These are phyloP conservation scores for Ostrea denselamellosa DNA, from an alignment of 1,140 invertebrate species.

Conservation along the genomic window DNA sequence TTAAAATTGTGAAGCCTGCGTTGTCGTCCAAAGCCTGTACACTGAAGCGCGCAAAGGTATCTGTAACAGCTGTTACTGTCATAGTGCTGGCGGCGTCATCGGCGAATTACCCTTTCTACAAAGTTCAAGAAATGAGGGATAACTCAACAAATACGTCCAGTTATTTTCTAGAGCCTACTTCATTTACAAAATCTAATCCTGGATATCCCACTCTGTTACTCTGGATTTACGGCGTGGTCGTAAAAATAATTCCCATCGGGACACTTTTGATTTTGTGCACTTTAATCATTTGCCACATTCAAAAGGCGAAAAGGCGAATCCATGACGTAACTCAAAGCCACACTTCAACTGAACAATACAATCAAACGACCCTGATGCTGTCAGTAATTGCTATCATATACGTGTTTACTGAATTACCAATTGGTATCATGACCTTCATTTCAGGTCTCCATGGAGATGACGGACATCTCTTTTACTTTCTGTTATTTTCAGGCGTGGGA, in stretches of 20 bases:
- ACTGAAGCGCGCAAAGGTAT: background rate
- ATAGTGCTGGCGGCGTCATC: background rate
- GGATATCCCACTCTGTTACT: constrained; percentile 11
- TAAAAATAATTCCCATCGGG: constrained; percentile 30
- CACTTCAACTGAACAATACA: background rate
- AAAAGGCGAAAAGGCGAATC: constrained; percentile 14
- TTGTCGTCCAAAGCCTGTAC: background rate
- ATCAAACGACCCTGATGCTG: constrained; percentile 16
- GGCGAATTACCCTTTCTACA: constrained; percentile 30
- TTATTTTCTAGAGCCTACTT: constrained; percentile 17
- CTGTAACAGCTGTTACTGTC: background rate
- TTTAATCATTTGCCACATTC: constrained; percentile 29
- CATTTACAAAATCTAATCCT: background rate
- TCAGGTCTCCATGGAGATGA: constrained; percentile 31
- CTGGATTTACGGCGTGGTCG: constrained; percentile 32
- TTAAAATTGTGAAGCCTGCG: background rate
- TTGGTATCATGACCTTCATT: constrained; percentile 41
- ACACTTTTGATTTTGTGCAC: background rate
- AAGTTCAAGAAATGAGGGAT: background rate
- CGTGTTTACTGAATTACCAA: constrained; percentile 17
- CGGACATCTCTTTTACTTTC: constrained; percentile 34
- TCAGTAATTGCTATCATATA: constrained; percentile 30
- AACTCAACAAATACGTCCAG: background rate
- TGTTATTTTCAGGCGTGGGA: constrained; percentile 27
- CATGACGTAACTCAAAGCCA: background rate